These are phyloP conservation scores for Epistrophe grossulariae DNA, from an alignment of 2,888 invertebrate genomes.

Conservation along the genomic window DNA sequence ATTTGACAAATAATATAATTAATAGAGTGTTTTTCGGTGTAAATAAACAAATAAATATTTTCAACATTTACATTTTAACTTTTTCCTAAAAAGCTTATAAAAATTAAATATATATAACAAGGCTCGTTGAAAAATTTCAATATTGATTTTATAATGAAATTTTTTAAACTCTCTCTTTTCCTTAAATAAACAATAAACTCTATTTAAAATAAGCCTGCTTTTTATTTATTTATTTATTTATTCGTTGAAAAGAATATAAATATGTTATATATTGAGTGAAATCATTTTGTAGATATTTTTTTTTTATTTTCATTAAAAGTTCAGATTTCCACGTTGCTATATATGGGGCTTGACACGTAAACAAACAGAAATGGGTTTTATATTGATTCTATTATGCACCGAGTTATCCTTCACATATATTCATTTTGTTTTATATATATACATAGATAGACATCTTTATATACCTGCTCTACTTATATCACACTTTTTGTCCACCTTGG, in stretches of 20 bases:
- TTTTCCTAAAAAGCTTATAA: not conserved
- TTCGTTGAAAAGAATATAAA: not conserved
- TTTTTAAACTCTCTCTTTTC: not conserved
- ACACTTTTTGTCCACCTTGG: not conserved
- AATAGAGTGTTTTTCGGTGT: too few species aligned
- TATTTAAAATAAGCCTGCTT: not conserved
- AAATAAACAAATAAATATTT: not conserved
- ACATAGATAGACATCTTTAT: too few species aligned
- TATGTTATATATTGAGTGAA: not conserved
- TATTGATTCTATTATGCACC: constrained; percentile 4
- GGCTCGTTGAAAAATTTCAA: not conserved
- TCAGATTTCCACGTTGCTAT: not conserved
- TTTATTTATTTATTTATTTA: not conserved
- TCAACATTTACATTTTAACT: not conserved
- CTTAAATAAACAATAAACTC: not conserved
- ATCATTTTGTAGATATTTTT: not conserved
- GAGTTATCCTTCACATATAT: not conserved
- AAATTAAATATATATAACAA: not conserved
- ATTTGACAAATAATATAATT: too few species aligned
- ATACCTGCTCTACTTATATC: not conserved
- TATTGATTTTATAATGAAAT: not conserved
- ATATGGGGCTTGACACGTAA: not conserved
- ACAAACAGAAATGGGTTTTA: constrained; percentile 4
- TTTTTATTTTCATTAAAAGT: not conserved
- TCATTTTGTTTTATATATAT: not conserved